Evolutionary conservation across 2,797 vertebrate genomes (phyloP), one percentile per base, ranked within the genome.

Genomic region (Coregonus suidteri): DNA sequence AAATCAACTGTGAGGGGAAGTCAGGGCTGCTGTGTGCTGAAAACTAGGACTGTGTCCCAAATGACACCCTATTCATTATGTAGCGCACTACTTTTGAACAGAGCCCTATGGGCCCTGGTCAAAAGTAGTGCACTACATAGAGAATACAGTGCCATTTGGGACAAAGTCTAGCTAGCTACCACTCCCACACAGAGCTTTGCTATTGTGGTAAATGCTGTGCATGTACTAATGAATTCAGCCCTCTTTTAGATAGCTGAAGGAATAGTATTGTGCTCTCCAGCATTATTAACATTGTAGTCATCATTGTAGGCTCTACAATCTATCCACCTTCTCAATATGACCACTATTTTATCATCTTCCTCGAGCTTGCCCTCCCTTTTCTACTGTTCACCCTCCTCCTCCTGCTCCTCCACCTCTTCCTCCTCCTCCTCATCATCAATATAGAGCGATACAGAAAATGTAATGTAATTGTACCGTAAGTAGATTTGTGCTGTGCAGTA

Each of bases 401-500:
- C 31, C 31, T 34, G 2, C 31, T 34, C 31, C 31, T 3, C 66
- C 9, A 37, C 66, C 4, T 59, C 16, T 4, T n/a, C 54, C 1
- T 59, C 56, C 18, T 59, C 16, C 18, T 20, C 18, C 7, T 56
- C 53, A 18, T 18, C 14, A 41, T 9, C 14, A 69, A 7, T 9
- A 18, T 37, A 18, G 16, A 41, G 31, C 2, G 37, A 31, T 41
- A 14, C 11, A 37, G 68, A 37, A 37, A 9, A n/a, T 20, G 16
- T 41, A 41, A 47, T 47, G 67, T 81, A 31, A 71, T 73, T 67
- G 68, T 31, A 71, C 47, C 54, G 56, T 74, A 47, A 68, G 56
- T 51, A 71, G 53, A 74, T 66, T 47, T 87, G 79, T 85, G 80
- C 84, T 83, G 87, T 84, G 82, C 79, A 70, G 66, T 18, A n/a